Evolutionary conservation across 1,140 invertebrate species (phyloP), one percentile per base, ranked within the genome.

Genomic region (Globodera ellingtonae): DNA sequence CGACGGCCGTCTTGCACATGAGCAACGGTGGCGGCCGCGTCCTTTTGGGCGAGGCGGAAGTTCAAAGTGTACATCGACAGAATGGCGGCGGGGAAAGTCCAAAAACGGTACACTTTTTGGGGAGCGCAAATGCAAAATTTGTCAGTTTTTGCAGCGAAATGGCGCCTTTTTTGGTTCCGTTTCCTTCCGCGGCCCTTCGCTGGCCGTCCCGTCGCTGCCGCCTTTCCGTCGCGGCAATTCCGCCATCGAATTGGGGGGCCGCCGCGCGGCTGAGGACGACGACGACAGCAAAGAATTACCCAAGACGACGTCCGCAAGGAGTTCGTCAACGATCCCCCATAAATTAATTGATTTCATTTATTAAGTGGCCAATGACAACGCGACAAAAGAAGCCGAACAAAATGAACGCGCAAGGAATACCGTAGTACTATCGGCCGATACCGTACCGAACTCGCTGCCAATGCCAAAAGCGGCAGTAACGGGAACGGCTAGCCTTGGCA

Each of bases 221-320:
- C n/a, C 62, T 3, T 48, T 67, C 4, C 62, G 75, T 6, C 75
- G 75, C 48, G 69, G 75, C 48, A 44, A n/a, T 47, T 77, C 75
- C 47, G 44, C 75, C 62, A 69, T 77, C 3, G 75, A 77, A 67
- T 47, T 77, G 62, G 10, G 35, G 35, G 35, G 35, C 35, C 35
- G 9, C 9, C 50, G 3, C 24, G 18, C 35, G 21, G 13, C 75
- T 48, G 69, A 21, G 0, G 56, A 62, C 15, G 15, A 62, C 15
- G 15, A 62, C 56, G 56, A 62, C 10, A 15, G 1, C 13, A 2
- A 10, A 46, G 72, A 72, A 72, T n/a, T 0, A 10, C 21, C 48
- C 18, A 4, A 13, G 9, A 24, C 24, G 3, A 47, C 21, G 72
- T 21, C 72, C n/a, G 4, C 35, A 47, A 47, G 24, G n/a, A 24